Evolutionary conservation across 2,113 vertebrate species (phyloP).

Genomic region (Mastomys coucha): DNA sequence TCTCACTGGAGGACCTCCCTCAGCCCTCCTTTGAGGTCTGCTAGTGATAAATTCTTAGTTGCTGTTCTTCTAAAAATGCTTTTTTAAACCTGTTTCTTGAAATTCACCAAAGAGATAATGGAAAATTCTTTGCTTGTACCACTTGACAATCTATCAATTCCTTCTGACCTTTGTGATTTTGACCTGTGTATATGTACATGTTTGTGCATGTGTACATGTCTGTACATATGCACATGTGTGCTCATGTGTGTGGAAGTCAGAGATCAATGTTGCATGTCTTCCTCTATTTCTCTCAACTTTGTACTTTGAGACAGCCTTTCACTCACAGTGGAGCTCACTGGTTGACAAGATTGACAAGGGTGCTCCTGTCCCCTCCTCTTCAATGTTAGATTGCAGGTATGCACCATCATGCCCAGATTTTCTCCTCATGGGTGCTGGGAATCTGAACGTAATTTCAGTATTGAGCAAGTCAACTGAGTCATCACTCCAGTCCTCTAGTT

Average conservation of each 20-base stretch:
- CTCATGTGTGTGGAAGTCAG: too few relatives aligned
- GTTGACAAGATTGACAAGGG: too few relatives aligned
- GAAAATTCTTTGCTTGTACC: neutral
- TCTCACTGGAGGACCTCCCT: neutral
- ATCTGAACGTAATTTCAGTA: neutral
- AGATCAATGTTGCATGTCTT: neutral
- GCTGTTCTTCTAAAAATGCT: neutral
- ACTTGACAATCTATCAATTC: neutral
- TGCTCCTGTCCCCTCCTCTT: neutral
- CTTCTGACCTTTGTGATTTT: neutral
- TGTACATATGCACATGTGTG: neutral
- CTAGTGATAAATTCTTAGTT: neutral
- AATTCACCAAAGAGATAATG: neutral
- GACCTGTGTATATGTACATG: too few relatives aligned
- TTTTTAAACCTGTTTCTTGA: neutral
- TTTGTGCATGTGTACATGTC: neutral
- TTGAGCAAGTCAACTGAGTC: neutral
- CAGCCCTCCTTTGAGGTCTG: neutral
- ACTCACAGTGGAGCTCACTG: neutral
- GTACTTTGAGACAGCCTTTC: neutral
- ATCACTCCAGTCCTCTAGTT: neutral
- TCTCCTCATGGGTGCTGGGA: neutral
- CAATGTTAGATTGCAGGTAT: too few relatives aligned
- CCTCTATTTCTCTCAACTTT: neutral
- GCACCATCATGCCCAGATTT: neutral